Conservation (phyloP, 1,140 invertebrate genomes). For the Pseudomyrmex sp. region DNA sequence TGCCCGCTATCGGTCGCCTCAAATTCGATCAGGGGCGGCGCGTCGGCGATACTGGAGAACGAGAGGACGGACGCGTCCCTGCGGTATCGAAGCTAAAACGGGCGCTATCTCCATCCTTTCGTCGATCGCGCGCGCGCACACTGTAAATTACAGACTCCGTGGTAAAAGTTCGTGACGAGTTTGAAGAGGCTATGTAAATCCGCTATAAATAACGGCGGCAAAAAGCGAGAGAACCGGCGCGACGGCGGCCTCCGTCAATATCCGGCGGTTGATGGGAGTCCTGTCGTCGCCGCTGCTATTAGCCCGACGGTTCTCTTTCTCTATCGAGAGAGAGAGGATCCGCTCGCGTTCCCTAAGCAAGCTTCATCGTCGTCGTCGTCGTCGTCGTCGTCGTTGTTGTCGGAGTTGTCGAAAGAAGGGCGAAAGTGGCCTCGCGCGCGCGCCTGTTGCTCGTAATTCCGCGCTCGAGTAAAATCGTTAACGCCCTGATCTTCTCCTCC, state of each 20-base stretch:
- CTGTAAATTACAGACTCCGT: constrained; percentile 56
- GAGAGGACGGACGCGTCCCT: neutral
- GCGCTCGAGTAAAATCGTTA: constrained; percentile 67
- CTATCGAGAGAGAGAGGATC: neutral
- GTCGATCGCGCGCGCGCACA: constrained; percentile 36
- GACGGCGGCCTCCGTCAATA: constrained; percentile 62
- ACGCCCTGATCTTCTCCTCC: constrained; percentile 50
- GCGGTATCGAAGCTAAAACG: constrained; percentile 34
- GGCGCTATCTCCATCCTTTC: neutral
- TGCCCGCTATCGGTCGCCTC: constrained; percentile 8
- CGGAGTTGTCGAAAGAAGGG: constrained; percentile 63
- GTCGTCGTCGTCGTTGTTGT: neutral
- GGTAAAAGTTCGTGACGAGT: constrained; percentile 59
- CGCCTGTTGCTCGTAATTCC: constrained; percentile 60
- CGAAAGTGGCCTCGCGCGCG: constrained; percentile 32
- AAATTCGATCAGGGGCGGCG: constrained; percentile 29
- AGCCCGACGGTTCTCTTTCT: neutral
- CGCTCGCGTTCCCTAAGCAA: constrained; percentile 12
- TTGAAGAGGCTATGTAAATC: constrained; percentile 62
- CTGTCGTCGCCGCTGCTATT: constrained; percentile 66
- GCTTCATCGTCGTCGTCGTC: too few species aligned
- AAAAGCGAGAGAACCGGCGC: constrained; percentile 63
- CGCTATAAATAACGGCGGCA: constrained; percentile 68
- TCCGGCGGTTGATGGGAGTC: constrained; percentile 65
- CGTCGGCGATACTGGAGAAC: neutral